Base-by-base conservation (phyloP, 2,888 invertebrate genomes). In the Emesis castigata region DNA sequence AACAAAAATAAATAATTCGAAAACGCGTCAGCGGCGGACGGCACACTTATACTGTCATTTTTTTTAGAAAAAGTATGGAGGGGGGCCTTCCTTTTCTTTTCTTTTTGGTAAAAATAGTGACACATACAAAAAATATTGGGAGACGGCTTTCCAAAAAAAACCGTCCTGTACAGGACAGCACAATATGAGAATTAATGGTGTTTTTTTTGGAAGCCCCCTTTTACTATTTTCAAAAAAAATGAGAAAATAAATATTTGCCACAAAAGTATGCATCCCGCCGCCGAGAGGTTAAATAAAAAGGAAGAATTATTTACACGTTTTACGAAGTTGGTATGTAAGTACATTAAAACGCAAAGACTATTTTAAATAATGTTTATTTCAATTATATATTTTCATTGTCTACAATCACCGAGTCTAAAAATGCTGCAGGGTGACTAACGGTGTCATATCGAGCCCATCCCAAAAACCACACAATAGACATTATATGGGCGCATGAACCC, bases 391-490 rank as follows among this genome's bases (percentile, higher is more conserved):
- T 68, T 68, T 65, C 65, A 65, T 65, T 9, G 8, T 39, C 65
- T 39, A 65, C 65, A 65, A 64, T 31, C 2, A 64, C 64, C 44
- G 44, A 64, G 64, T 64, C 64, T 64, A 62, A 64, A 64, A 64
- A 64, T 64, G 64, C 29, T 64, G 64, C 64, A 64, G 64, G 64
- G 64, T 26, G 64, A 64, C 64, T 64, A 65, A 65, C 34, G 18
- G 39, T 65, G 18, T 65, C 65, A 65, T 31, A 65, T 65, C 65
- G 16, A 8, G 65, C 65, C 65, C 65, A 34, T 34, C 65, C 39
- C 18, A 65, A 9, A 65, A 65, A 65, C 31, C 39, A 65, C 34
- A 65, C 65, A 65, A 18, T 65, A 65, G 34, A 18, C 65, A 65
- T 64, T 44, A 44, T 4, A 44, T 56, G 11, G 20, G 56, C 56